Base-by-base conservation (phyloP, 2,113 vertebrate genomes). In the Turdus rufiventris region DNA sequence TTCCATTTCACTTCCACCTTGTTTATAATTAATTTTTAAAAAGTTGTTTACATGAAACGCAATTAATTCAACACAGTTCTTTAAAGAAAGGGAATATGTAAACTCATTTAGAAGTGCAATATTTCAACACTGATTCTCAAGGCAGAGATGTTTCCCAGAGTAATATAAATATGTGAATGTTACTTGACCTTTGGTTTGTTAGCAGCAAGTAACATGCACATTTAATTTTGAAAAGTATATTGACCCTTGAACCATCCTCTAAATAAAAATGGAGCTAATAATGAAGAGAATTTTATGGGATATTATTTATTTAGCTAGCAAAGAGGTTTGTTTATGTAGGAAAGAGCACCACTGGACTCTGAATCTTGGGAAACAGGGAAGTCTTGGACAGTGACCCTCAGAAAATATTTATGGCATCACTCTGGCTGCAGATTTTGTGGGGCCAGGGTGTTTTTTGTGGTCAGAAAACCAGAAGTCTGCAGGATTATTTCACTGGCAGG, bases 21-120 rank as follows among this genome's bases (percentile, higher is more conserved):
- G 53, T 47, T 93, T 71, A 20, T 76, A 96, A 94, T 95, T 96
- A 88, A 91, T 96, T 95, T 94, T 76, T 54, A 5, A 85, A 62
- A 74, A 51, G 15, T n/a, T 90, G 74, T 94, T 90, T 95, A 90
- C 48, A 60, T 77, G 51, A 77, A 86, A 77, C 42, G 31, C 57
- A 79, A 92, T 76, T 92, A 92, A 91, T 88, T 77, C 56, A 45
- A 93, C 43, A 43, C 6, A 38, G 20, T 29, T 77, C 72, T 91
- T 85, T 74, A 81, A 83, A 80, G 78, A 80, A 79, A 88, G 57
- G 4, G 63, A 90, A 77, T 45, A 57, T 28, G 29, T 95, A 88
- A 94, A 90, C 94, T 85, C 58, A 62, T 95, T 96, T 73, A 48
- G 34, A 73, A 66, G 24, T 47, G 19, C 18, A 58, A 73, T 83